Base-by-base conservation (phyloP, 2,888 invertebrate species). In the Pyrochroa serraticornis region DNA sequence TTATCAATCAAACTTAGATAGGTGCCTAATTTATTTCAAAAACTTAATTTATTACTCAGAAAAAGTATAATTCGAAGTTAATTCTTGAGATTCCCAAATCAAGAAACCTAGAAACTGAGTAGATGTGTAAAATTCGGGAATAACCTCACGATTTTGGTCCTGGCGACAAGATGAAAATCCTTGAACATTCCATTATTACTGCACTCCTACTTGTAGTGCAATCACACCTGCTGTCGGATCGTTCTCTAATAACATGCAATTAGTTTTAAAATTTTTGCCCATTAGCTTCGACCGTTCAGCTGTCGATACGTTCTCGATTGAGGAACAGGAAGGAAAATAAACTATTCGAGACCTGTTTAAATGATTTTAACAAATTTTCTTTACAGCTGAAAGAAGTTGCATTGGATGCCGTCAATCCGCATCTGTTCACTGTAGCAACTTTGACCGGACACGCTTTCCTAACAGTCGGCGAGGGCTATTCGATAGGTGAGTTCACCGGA, bases 361-460 rank as follows among this genome's bases (percentile, higher is more conserved):
- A 22, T n/a, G 41, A 31, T 31, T 31, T 22, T 22, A 22, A 22
- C 22, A 22, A 22, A 22, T 22, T 22, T 43, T 53, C 36, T 37
- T 75, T 76, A 3, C 74, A 87, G 83, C 82, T 88, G 79, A 87
- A 85, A 75, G 88, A 88, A 76, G 81, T 87, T 73, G 94, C 93
- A 3, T 68, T 84, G 8, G 79, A 82, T 60, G 87, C 91, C 63
- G 83, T 86, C 6, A 87, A 90, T 79, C 91, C 95, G 6, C 92
- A 93, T 79, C 79, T 97, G 51, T 93, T 93, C 79, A 95, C 95
- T 5, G 84, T 96, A 69, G 95, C 95, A 42, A 96, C 96, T 8
- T 82, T 96, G 56, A 95, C 95, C 6, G 93, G 93, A 0, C 95
- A 95, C 79, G 93, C 93, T 41, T 81, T 81, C 63, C 77, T 89